Percentiles rank a stretch among this genome's conserved stretches.
These are phyloP conservation scores for Vesta saturnalis DNA, from an alignment of 2,888 invertebrate genomes.

Conservation along the genomic window DNA sequence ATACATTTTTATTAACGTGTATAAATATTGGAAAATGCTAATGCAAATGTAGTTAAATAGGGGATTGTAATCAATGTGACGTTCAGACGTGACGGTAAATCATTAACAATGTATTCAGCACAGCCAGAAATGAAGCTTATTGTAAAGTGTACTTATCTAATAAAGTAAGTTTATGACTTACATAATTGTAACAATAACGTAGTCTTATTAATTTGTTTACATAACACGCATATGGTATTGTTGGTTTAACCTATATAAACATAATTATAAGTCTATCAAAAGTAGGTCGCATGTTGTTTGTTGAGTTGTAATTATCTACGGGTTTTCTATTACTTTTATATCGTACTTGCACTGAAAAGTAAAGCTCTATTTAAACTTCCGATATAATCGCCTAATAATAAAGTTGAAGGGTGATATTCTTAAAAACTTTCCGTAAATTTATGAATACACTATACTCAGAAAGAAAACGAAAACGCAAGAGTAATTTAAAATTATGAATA, in stretches of 20 bases:
- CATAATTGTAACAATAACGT: slow-evolving; percentile 17
- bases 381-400: neutral
- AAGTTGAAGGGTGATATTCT: neutral
- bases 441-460: too few relatives aligned
- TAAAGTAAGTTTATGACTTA: slow-evolving; percentile 26
- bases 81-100: slow-evolving; percentile 1
- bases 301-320: slow-evolving; percentile 27
- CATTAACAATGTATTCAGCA: neutral
- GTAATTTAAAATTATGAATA: too few relatives aligned
- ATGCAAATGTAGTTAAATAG: neutral
- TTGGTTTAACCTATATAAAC: slow-evolving; percentile 29
- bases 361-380: neutral
- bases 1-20: too few relatives aligned
- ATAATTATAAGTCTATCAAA: slow-evolving; percentile 25
- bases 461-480: too few relatives aligned
- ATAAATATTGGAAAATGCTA: too few relatives aligned
- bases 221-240: slow-evolving; percentile 19
- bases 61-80: slow-evolving; percentile 1
- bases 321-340: slow-evolving; percentile 21
- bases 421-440: too few relatives aligned
- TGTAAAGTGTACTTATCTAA: slow-evolving; percentile 21
- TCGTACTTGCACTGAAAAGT: neutral
- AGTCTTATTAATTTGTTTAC: slow-evolving; percentile 29
- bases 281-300: slow-evolving; percentile 16
- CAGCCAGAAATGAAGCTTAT: slow-evolving; percentile 12